Percentiles rank a stretch among this genome's conserved stretches.
These are phyloP conservation scores for Chloroceryle inda DNA, from an alignment of 2,797 vertebrate species.

Conservation along the genomic window DNA sequence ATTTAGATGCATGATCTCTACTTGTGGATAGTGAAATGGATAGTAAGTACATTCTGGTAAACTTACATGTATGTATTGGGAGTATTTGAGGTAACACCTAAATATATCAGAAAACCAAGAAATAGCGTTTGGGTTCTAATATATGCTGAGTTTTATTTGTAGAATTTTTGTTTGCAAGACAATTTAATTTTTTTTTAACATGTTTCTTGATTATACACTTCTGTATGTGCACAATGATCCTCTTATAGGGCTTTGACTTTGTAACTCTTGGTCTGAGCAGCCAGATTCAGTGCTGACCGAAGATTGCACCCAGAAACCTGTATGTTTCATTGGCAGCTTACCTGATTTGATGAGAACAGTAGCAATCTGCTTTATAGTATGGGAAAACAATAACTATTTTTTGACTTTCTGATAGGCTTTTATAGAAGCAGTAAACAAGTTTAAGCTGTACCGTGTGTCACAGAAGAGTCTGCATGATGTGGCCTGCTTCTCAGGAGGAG, in stretches of 20 bases:
- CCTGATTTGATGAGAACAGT: neutral
- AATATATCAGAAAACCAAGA: neutral
- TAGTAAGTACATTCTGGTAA: neutral
- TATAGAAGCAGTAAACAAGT: neutral
- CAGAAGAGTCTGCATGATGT: neutral
- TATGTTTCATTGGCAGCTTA: neutral
- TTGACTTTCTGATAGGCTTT: neutral
- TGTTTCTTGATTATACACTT: neutral
- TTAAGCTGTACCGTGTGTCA: neutral
- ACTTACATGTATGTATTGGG: neutral
- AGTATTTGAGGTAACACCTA: neutral
- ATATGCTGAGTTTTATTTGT: neutral
- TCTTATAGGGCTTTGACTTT: neutral
- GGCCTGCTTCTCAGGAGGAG: neutral
- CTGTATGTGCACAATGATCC: neutral
- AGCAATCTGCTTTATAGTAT: neutral
- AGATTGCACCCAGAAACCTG: neutral
- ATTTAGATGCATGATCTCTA: neutral
- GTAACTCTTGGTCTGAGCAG: neutral
- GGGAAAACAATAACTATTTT: neutral
- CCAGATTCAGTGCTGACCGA: neutral
- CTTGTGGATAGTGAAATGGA: neutral
- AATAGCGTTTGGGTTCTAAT: neutral
- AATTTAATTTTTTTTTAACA: fast-evolving
- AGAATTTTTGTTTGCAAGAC: neutral